These are phyloP conservation scores for Dynastes hyllus DNA, from an alignment of 2,888 invertebrate species.

Conservation along the genomic window DNA sequence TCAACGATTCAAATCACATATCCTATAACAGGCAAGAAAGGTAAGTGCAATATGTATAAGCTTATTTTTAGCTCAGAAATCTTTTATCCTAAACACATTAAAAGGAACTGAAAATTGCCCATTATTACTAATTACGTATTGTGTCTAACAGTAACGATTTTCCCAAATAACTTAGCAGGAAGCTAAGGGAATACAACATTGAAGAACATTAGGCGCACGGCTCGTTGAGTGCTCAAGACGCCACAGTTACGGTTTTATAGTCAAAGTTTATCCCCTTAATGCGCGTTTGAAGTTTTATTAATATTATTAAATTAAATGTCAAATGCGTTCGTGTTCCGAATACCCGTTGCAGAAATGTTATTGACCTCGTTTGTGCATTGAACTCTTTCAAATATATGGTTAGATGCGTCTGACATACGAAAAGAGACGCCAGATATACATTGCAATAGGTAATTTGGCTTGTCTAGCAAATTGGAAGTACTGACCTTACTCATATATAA, in stretches of 20 bases:
- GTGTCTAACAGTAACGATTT: too few relatives aligned
- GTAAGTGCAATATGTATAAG: slow-evolving; percentile 67
- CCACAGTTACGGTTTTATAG: slow-evolving; percentile 6
- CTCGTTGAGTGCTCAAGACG: slow-evolving; percentile 11
- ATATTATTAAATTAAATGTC: slow-evolving; percentile 23
- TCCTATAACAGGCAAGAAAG: slow-evolving; percentile 81
- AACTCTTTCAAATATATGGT: slow-evolving; percentile 20
- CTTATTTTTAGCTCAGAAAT: background rate
- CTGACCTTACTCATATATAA: slow-evolving; percentile 27
- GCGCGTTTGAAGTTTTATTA: slow-evolving; percentile 3
- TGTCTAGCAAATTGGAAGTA: slow-evolving; percentile 3
- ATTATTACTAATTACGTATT: too few relatives aligned
- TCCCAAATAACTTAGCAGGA: too few relatives aligned
- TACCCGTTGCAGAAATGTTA: slow-evolving; percentile 38
- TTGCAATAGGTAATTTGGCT: background rate
- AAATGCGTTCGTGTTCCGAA: slow-evolving; percentile 10
- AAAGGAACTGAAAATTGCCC: too few relatives aligned
- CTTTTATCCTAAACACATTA: too few relatives aligned
- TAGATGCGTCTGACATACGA: background rate
- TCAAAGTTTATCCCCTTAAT: slow-evolving; percentile 24
- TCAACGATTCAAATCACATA: slow-evolving; percentile 70
- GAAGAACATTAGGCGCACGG: background rate
- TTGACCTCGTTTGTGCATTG: slow-evolving; percentile 45
- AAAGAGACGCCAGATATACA: background rate
- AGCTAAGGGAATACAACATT: background rate